Conservation (phyloP, 2,797 vertebrate genomes). For the Esox masquinongy region DNA sequence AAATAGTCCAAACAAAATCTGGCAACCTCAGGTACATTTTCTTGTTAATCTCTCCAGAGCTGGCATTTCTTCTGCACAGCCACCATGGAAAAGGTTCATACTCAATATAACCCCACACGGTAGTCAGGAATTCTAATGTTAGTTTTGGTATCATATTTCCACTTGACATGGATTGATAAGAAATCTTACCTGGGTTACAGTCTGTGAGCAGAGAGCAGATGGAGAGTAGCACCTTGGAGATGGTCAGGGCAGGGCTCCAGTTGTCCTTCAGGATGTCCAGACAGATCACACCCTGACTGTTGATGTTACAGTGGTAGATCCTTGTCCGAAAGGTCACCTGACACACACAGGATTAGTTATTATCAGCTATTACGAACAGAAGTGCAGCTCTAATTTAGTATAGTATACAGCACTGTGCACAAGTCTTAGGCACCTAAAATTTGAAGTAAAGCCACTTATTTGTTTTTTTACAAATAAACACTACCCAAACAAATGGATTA, state of each 20-base stretch:
- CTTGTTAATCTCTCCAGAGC: no score
- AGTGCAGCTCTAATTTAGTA: no score
- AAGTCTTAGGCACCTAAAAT: no score
- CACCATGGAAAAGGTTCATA: background rate
- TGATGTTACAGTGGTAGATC: constrained; percentile 99
- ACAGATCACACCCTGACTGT: constrained; percentile 98
- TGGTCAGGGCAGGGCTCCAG: constrained; percentile 96
- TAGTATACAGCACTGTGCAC: no score
- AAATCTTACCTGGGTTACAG: constrained; percentile 90
- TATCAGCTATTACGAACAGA: background rate
- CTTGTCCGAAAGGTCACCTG: constrained; percentile 96
- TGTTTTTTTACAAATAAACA: no score
- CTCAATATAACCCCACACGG: background rate
- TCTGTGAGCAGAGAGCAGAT: constrained; percentile 99
- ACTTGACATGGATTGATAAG: background rate
- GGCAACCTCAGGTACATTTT: no score
- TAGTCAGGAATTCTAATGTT: background rate
- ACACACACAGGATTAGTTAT: background rate
- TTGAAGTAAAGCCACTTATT: no score
- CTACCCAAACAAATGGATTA: no score
- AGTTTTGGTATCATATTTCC: background rate
- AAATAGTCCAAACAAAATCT: no score
- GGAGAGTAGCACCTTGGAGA: constrained; percentile 97
- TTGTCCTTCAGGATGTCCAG: constrained; percentile 99
- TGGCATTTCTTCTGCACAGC: no score